Evolutionary conservation across 2,113 vertebrate genomes (phyloP).

Genomic region (Ictalurus furcatus): DNA sequence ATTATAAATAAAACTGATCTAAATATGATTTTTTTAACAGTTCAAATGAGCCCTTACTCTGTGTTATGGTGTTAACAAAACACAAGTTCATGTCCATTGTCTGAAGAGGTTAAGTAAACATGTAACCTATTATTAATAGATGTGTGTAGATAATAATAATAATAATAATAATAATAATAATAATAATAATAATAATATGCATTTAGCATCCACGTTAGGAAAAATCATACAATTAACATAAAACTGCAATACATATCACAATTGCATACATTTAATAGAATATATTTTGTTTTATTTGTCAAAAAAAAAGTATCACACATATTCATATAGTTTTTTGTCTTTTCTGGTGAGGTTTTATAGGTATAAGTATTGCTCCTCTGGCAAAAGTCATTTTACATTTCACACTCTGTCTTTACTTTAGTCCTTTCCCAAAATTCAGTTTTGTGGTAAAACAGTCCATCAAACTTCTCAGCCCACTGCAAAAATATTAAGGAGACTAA

Average conservation of each 20-base stretch:
- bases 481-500: slow-evolving; percentile 51
- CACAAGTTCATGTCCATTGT: not conserved
- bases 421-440: not conserved
- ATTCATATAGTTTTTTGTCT: slow-evolving; percentile 56
- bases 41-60: not conserved
- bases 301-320: slow-evolving; percentile 27
- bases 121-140: not conserved
- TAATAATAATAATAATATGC: not conserved
- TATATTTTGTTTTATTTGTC: slow-evolving; percentile 52
- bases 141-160: not conserved
- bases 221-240: not conserved
- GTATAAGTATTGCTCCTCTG: slow-evolving; percentile 70
- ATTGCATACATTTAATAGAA: slow-evolving; percentile 49
- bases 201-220: not conserved
- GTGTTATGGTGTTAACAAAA: not conserved
- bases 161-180: not conserved
- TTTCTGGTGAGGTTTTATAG: slow-evolving; percentile 65
- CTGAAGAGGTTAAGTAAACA: not conserved
- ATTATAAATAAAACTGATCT: not conserved
- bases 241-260: slow-evolving; percentile 7
- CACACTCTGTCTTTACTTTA: slow-evolving; percentile 15
- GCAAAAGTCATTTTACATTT: slow-evolving; percentile 50
- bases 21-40: not conserved
- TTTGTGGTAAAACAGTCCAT: slow-evolving; percentile 37
- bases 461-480: slow-evolving; percentile 22